Percentiles rank a stretch among this genome's conserved stretches.
Conservation (phyloP, 2,113 vertebrate genomes). For the Zosterops japonicus region DNA sequence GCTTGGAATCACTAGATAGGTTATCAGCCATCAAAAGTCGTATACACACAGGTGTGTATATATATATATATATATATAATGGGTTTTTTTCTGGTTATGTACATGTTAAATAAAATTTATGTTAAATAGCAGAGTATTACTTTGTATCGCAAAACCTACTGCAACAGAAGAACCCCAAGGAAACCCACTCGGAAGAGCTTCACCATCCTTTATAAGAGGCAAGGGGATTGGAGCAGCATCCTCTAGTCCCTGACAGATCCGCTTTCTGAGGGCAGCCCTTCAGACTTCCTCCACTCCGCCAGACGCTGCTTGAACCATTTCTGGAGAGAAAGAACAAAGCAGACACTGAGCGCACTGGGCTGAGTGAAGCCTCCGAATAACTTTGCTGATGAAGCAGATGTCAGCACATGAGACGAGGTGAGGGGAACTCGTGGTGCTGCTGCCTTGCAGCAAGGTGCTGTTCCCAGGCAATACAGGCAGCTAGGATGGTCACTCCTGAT, state of each 20-base stretch:
- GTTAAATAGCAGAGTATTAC: slow-evolving; percentile 72
- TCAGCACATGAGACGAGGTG: rapidly evolving
- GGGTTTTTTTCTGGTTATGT: slow-evolving; percentile 53
- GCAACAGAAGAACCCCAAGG: slow-evolving; percentile 21
- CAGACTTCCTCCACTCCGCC: slow-evolving; percentile 85
- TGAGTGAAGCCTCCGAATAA: rapidly evolving
- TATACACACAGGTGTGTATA: background rate
- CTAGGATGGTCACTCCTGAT: background rate
- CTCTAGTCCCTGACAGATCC: slow-evolving; percentile 88
- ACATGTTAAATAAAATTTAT: slow-evolving; percentile 68
- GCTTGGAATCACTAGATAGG: background rate
- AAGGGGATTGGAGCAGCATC: background rate
- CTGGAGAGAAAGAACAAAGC: slow-evolving; percentile 59
- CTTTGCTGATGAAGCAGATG: background rate
- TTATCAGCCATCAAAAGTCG: background rate
- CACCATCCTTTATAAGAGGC: background rate
- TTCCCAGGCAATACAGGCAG: background rate
- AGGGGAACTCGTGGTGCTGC: background rate
- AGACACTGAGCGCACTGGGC: background rate
- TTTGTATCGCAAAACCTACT: slow-evolving; percentile 45
- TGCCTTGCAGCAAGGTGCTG: background rate
- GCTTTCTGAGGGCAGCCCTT: slow-evolving; percentile 87
- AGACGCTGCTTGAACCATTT: slow-evolving; percentile 92
- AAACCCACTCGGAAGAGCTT: background rate
- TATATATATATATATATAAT: background rate